A percentile compares a stretch with the other conserved stretches of the same genome.
These are phyloP conservation scores for Caenorhabditis sp. DNA, from an alignment of 2,888 invertebrate genomes.

Conservation along the genomic window DNA sequence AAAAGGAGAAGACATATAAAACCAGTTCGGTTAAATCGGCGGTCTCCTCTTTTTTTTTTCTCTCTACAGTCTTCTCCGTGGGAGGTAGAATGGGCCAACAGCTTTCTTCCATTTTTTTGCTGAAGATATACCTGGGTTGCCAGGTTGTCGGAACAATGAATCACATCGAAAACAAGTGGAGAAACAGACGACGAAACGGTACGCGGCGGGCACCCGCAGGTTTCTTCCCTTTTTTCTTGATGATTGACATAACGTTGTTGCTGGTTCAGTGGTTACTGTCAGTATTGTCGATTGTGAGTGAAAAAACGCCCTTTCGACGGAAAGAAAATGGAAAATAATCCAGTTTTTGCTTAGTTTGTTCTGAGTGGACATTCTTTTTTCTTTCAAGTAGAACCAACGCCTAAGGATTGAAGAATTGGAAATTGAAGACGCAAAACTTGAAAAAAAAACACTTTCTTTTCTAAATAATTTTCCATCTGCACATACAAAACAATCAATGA, in stretches of 20 bases:
- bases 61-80: conserved; percentile 47
- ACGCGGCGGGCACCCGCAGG: neutral
- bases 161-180: conserved; percentile 25
- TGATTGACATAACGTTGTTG: conserved; percentile 54
- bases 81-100: conserved; percentile 41
- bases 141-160: conserved; percentile 31
- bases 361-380: too few relatives aligned
- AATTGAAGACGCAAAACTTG: neutral
- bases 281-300: too few relatives aligned
- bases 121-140: conserved; percentile 38
- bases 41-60: conserved; percentile 8
- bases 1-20: conserved; percentile 60
- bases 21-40: conserved; percentile 63
- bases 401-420: neutral
- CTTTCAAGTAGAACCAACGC: conserved; percentile 5
- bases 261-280: conserved; percentile 36
- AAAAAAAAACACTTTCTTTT: conserved; percentile 12
- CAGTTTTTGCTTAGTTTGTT: too few relatives aligned
- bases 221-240: conserved; percentile 28
- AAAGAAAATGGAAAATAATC: neutral
- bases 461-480: conserved; percentile 33
- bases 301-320: conserved; percentile 29
- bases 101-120: conserved; percentile 20
- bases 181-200: conserved; percentile 18
- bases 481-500: conserved; percentile 60